Conservation (phyloP, 2,888 invertebrate species). For the Epistrophe eligans region DNA sequence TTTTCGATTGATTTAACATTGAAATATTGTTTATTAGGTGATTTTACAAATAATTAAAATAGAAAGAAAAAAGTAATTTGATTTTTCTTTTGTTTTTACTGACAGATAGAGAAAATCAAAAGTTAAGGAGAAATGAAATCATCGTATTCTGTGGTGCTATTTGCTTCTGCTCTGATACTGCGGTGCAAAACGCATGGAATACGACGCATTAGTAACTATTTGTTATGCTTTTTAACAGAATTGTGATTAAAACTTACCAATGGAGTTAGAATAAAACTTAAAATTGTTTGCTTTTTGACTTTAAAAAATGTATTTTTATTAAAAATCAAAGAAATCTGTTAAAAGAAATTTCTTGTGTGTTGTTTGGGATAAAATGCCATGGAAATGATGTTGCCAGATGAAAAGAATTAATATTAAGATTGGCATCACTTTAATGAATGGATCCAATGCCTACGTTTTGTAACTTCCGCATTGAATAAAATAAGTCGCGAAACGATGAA, state of each 20-base stretch:
- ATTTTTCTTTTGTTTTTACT: slow-evolving; percentile 56
- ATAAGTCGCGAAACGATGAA: no score
- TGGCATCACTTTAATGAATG: slow-evolving; percentile 39
- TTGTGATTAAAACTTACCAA: slow-evolving; percentile 52
- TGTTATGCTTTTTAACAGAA: not conserved
- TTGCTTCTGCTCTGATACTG: slow-evolving; percentile 55
- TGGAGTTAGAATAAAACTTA: slow-evolving; percentile 47
- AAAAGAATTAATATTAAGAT: not conserved
- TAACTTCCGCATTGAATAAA: no score
- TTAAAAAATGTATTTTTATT: slow-evolving; percentile 53
- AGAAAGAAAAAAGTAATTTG: slow-evolving; percentile 46
- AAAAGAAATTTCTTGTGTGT: slow-evolving; percentile 63
- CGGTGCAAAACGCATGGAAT: slow-evolving; percentile 59
- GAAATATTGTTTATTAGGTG: slow-evolving; percentile 73
- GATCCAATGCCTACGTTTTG: not conserved
- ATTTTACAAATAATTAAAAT: slow-evolving; percentile 65
- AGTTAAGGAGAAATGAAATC: slow-evolving; percentile 82
- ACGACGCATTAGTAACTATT: slow-evolving; percentile 54
- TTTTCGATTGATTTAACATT: slow-evolving; percentile 16
- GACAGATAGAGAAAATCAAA: slow-evolving; percentile 71
- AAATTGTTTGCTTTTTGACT: slow-evolving; percentile 47
- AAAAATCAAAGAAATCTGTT: slow-evolving; percentile 58
- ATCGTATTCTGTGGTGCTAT: slow-evolving; percentile 77
- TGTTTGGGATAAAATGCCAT: slow-evolving; percentile 77
- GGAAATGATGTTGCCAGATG: slow-evolving; percentile 72